Base-by-base conservation (phyloP, 2,113 vertebrate species). In the Gambusia holbrooki region DNA sequence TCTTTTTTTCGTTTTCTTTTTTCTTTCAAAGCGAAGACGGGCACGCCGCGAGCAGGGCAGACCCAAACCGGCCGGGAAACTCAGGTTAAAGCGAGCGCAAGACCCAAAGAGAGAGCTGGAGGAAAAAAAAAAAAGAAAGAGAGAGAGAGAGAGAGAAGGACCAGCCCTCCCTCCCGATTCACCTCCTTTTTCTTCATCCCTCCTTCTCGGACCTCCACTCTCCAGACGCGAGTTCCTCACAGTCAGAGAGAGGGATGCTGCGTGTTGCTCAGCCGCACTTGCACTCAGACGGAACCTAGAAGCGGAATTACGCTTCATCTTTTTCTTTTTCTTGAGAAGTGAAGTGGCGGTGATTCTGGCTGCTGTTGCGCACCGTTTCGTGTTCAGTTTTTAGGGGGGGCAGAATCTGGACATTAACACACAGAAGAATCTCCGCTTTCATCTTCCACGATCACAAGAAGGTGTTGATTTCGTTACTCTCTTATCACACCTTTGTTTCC, bases 231-330 rank as follows among this genome's bases (percentile, higher is more conserved):
- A 92, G 88, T 92, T 93, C 90, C 82, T 81, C 76, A 29, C 77
- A 77, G 73, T 58, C 51, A n/a, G 88, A 92, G 94, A 95, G 79
- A 92, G 88, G 92, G 94, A 95, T 95, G 95, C 93, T 94, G 91
- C 82, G 81, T 84, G 91, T 85, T 85, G 86, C 82, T 79, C 81
- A 87, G 82, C 86, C 87, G 76, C 92, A 92, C 83, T 94, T 94
- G 92, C 90, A 88, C 87, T 92, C 92, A 82, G 93, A 93, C 84
- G 92, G 91, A 89, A 93, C 92, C 80, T 93, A 90, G 91, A 89
- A 80, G 77, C 79, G 89, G 89, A 83, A 66, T 84, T 86, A 79
- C 80, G 72, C 70, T 80, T 66, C 81, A 82, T 82, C 76, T 69
- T 84, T 11, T 37, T 10, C 2, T 37, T 2, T 11, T 77, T 70